phyloP scores from a whole-genome alignment of 2,888 invertebrate species.

The Nephrocerus scutellatus region DNA sequence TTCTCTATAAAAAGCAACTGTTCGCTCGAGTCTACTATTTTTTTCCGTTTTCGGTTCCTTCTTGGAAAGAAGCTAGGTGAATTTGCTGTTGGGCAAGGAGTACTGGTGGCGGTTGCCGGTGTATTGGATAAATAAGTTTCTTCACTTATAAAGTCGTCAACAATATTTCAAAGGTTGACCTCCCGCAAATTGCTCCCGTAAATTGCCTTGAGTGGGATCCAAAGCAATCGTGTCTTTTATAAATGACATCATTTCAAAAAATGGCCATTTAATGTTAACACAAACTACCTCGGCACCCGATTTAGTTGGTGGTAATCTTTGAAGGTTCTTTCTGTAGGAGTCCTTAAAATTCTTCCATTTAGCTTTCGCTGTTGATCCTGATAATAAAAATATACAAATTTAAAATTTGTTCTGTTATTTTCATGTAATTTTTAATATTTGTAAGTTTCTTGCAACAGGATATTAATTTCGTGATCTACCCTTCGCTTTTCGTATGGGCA shows the following conservation, averaged over 20 bases:
- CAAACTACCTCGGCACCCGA: slow-evolving; percentile 5
- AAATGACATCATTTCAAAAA: too few species aligned
- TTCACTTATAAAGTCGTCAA: slow-evolving; percentile 1
- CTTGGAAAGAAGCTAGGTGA: not conserved
- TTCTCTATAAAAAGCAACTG: slow-evolving; percentile 2
- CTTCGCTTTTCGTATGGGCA: slow-evolving; percentile 11
- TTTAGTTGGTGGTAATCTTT: slow-evolving; percentile 4
- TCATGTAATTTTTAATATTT: slow-evolving; percentile 8
- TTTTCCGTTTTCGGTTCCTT: not conserved
- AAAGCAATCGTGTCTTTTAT: slow-evolving; percentile 4
- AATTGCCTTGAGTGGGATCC: slow-evolving; percentile 5
- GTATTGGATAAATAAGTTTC: slow-evolving; percentile 1
- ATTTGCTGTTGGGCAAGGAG: slow-evolving; percentile 3
- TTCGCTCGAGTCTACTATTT: not conserved
- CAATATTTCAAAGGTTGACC: slow-evolving; percentile 1
- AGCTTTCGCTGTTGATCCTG: slow-evolving; percentile 2
- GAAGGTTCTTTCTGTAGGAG: slow-evolving; percentile 1
- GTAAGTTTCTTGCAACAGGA: slow-evolving; percentile 12
- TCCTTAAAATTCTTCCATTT: slow-evolving; percentile 1
- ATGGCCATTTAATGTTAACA: too few species aligned
- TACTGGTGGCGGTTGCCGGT: slow-evolving; percentile 1
- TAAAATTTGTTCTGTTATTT: not conserved
- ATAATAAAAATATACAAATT: slow-evolving; percentile 2
- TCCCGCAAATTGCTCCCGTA: slow-evolving; percentile 1
- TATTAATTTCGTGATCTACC: slow-evolving; percentile 9